Conservation (phyloP, 2,797 vertebrate species). For the Menidia menidia region DNA sequence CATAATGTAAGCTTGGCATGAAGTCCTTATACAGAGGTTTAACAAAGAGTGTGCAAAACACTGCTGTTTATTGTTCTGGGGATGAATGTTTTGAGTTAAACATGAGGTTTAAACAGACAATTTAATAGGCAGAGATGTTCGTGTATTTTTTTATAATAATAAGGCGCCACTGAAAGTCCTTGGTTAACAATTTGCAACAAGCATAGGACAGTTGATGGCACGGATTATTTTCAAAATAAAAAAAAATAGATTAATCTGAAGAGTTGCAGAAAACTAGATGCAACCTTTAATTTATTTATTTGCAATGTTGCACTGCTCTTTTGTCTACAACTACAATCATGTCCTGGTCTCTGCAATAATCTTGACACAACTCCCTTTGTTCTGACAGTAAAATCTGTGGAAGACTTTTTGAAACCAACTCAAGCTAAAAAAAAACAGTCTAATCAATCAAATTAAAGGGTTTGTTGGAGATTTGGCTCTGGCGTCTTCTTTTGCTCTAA, state of each 20-base stretch:
- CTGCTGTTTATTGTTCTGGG: constrained; percentile 15
- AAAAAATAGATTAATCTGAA: constrained; percentile 20
- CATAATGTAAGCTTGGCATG: constrained; percentile 34
- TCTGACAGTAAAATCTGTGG: not conserved
- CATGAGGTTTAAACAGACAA: constrained; percentile 22
- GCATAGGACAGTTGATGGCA: constrained; percentile 8
- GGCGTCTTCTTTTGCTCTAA: constrained; percentile 8
- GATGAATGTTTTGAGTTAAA: constrained; percentile 29
- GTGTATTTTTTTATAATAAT: constrained; percentile 4
- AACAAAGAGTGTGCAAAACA: constrained; percentile 42
- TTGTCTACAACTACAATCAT: not conserved
- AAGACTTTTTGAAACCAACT: constrained; percentile 3
- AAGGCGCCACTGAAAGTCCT: not conserved
- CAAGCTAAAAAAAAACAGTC: constrained; percentile 13
- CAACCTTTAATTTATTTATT: constrained; percentile 15
- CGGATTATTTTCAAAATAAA: constrained; percentile 16
- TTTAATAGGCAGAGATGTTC: constrained; percentile 23
- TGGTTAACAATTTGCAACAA: constrained; percentile 19
- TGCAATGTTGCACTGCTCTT: constrained; percentile 3
- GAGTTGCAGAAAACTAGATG: constrained; percentile 32
- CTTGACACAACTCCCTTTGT: not conserved
- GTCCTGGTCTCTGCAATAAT: not conserved
- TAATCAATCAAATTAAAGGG: too few species aligned
- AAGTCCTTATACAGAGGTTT: constrained; percentile 32
- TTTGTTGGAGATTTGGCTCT: too few species aligned